A percentile compares a stretch with the other conserved stretches of the same genome.
Evolutionary conservation across 2,888 invertebrate genomes (phyloP).

Genomic region (Hymenopus coronatus): DNA sequence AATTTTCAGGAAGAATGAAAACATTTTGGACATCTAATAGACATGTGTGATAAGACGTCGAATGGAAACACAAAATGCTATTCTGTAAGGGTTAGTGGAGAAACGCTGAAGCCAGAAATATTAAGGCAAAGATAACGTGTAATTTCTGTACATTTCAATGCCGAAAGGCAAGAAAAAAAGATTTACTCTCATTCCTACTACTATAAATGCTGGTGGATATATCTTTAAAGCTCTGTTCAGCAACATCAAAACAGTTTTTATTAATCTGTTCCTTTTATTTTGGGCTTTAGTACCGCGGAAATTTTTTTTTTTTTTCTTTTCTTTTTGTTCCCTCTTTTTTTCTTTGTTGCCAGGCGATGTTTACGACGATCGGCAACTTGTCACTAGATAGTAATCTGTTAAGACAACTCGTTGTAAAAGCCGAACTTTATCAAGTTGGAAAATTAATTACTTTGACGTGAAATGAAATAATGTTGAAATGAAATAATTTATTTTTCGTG

Average conservation of each 20-base stretch:
- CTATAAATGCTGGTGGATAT: neutral
- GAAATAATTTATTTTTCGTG: neutral
- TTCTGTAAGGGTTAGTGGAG: no score
- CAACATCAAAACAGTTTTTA: neutral
- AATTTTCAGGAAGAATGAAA: no score
- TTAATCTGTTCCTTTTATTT: neutral
- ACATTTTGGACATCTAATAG: no score
- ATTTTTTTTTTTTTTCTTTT: neutral
- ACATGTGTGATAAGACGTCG: no score
- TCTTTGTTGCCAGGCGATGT: neutral
- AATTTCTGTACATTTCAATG: no score
- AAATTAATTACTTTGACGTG: neutral
- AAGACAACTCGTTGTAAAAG: neutral
- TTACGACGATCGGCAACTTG: neutral
- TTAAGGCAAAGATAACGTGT: no score
- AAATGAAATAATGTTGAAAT: neutral
- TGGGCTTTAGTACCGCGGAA: neutral
- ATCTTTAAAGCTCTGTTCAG: neutral
- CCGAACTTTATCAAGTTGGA: neutral
- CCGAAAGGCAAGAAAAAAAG: no score
- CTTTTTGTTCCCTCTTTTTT: no score
- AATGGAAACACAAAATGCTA: no score
- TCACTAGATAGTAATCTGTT: neutral
- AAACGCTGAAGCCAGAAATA: no score
- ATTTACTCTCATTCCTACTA: no score